Conservation (phyloP, 2,113 vertebrate genomes). For the Hippoglossus stenolepis region DNA sequence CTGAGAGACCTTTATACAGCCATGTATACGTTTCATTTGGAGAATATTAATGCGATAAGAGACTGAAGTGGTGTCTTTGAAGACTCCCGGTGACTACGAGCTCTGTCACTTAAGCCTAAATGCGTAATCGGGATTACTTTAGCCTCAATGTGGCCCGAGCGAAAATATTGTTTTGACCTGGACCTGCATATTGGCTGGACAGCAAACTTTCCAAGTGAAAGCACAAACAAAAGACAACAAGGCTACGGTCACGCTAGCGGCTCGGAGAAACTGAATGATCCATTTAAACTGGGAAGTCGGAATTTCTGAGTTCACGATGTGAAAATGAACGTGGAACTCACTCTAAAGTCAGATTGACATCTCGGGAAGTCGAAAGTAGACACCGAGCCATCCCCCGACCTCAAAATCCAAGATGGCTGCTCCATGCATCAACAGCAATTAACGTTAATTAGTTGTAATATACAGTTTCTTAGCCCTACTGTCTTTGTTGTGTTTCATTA, state of each 20-base stretch:
- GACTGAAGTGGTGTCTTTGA: slow-evolving; percentile 35
- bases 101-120: slow-evolving; percentile 27
- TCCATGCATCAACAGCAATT: background rate
- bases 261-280: background rate
- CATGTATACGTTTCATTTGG: slow-evolving; percentile 30
- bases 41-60: slow-evolving; percentile 30
- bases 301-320: background rate
- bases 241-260: too few relatives aligned
- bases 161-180: background rate
- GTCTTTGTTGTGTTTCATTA: too few relatives aligned
- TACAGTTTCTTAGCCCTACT: background rate
- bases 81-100: slow-evolving; percentile 18
- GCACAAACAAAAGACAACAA: background rate
- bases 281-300: background rate
- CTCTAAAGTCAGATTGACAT: too few relatives aligned
- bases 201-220: slow-evolving; percentile 14
- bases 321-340: too few relatives aligned
- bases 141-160: background rate
- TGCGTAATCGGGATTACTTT: slow-evolving; percentile 2
- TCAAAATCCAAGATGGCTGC: background rate
- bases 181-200: slow-evolving; percentile 8
- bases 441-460: background rate
- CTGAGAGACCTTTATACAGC: slow-evolving; percentile 40
- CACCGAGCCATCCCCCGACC: background rate
- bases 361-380: too few relatives aligned